phyloP scores from a whole-genome alignment of 2,888 invertebrate genomes.

The Dryobota labecula region DNA sequence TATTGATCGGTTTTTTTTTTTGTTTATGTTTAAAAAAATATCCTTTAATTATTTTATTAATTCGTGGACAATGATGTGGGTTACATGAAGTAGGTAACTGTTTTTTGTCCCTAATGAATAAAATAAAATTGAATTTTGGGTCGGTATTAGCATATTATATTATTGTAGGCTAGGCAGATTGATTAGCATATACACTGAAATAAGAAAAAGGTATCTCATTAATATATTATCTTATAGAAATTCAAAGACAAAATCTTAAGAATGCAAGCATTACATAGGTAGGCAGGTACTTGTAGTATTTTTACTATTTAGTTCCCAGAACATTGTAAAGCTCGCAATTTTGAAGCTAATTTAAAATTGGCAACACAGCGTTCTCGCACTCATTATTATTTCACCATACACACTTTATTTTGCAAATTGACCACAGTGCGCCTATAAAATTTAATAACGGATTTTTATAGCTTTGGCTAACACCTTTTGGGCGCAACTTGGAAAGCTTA shows the following conservation, averaged over 20 bases:
- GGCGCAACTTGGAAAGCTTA: slow-evolving; percentile 33
- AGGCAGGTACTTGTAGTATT: neutral
- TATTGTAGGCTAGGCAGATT: no score
- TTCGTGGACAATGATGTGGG: neutral
- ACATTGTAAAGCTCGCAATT: slow-evolving; percentile 3
- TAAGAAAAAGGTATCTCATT: neutral
- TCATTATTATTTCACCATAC: slow-evolving; percentile 53
- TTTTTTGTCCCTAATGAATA: neutral
- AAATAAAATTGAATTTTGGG: neutral
- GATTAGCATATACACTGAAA: no score
- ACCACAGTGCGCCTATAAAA: slow-evolving; percentile 54
- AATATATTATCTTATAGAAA: neutral
- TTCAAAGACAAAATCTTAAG: neutral
- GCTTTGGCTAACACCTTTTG: slow-evolving; percentile 43
- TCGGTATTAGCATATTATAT: no score
- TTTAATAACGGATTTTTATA: slow-evolving; percentile 61
- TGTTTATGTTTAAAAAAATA: neutral
- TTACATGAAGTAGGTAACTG: neutral
- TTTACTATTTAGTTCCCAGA: neutral
- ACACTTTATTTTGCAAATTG: slow-evolving; percentile 48
- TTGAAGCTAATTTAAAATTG: slow-evolving; percentile 44
- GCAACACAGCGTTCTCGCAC: slow-evolving; percentile 40
- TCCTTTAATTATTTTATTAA: neutral
- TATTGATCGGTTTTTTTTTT: slow-evolving; percentile 7
- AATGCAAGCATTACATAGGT: neutral